Conservation (phyloP, 2,888 invertebrate species). For the Macaria liturata region DNA sequence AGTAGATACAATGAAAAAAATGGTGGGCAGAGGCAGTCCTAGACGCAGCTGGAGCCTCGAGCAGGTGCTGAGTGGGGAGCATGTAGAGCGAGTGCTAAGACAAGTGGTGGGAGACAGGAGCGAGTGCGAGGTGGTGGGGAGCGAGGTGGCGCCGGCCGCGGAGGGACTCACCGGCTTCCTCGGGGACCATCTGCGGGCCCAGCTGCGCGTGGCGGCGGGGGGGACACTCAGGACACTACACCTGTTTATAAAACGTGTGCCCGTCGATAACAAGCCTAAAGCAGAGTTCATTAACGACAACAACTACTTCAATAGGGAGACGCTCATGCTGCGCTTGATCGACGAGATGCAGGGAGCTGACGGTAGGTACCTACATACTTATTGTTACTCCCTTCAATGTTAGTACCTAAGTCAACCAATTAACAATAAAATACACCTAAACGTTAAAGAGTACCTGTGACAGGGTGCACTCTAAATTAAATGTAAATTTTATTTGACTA, state of each 20-base stretch:
- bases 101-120: slow-evolving; percentile 14
- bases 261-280: slow-evolving; percentile 57
- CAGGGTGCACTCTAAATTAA: no score
- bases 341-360: slow-evolving; percentile 47
- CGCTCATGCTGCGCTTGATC: slow-evolving; percentile 54
- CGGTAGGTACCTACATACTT: slow-evolving; percentile 34
- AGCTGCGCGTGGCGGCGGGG: slow-evolving; percentile 41
- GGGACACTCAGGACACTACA: slow-evolving; percentile 39
- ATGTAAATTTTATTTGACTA: no score
- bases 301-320: slow-evolving; percentile 58
- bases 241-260: slow-evolving; percentile 64
- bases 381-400: no score
- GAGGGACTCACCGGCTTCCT: slow-evolving; percentile 64
- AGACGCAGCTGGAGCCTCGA: slow-evolving; percentile 32
- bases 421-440: no score
- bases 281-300: slow-evolving; percentile 54
- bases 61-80: slow-evolving; percentile 49
- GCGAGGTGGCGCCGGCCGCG: slow-evolving; percentile 47
- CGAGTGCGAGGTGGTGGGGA: slow-evolving; percentile 31
- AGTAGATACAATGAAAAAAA: slow-evolving; percentile 28
- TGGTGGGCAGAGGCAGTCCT: slow-evolving; percentile 34
- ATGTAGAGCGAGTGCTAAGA: slow-evolving; percentile 42
- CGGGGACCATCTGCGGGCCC: slow-evolving; percentile 60
- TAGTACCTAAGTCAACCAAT: no score
- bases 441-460: no score